phyloP scores from a whole-genome alignment of 2,797 vertebrate genomes.

The Graptemys geographica region DNA sequence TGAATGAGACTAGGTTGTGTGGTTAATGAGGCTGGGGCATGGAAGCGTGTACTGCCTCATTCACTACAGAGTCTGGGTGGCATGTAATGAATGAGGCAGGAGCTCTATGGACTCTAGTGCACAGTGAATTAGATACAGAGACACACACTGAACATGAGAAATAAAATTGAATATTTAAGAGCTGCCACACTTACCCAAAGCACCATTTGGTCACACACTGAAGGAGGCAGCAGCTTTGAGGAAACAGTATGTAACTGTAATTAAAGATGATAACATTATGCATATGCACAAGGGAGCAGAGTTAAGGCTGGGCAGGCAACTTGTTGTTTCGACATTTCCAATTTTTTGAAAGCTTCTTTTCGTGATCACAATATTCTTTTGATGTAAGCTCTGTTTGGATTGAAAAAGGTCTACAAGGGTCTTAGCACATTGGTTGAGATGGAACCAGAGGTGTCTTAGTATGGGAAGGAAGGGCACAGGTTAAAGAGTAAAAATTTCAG shows the following conservation, averaged over 20 bases:
- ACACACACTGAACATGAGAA: not conserved
- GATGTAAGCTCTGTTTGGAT: not conserved
- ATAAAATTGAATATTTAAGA: not conserved
- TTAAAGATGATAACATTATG: rapidly evolving
- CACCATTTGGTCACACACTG: rapidly evolving
- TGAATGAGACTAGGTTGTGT: not conserved
- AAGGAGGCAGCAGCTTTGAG: not conserved
- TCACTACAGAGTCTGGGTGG: not conserved
- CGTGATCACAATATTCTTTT: not conserved
- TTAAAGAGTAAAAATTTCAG: rapidly evolving
- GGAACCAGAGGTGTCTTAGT: not conserved
- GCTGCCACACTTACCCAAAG: not conserved
- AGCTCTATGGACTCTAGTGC: not conserved
- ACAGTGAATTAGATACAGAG: not conserved
- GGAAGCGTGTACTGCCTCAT: not conserved
- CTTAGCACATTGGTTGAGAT: not conserved
- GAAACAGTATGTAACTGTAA: rapidly evolving
- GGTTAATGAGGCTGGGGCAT: not conserved
- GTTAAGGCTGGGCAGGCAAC: not conserved
- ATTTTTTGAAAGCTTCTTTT: not conserved
- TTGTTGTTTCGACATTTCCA: not conserved
- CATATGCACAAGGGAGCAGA: not conserved
- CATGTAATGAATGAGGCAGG: not conserved
- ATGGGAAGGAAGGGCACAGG: not conserved
- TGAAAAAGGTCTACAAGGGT: not conserved